Evolutionary conservation across 2,888 invertebrate species (phyloP).

Genomic region (Cordilura impudica): DNA sequence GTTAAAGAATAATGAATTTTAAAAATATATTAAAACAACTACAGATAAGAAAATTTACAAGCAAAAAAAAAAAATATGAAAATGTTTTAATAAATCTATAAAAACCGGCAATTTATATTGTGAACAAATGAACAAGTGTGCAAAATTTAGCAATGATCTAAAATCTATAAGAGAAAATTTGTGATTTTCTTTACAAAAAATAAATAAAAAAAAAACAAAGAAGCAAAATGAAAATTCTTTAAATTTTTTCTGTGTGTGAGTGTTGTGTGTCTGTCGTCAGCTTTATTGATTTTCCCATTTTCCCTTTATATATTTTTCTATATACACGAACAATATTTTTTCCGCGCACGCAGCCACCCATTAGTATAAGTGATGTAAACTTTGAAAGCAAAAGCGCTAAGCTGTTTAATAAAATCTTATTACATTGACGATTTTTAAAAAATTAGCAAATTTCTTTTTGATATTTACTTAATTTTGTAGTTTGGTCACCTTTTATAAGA

Average conservation of each 20-base stretch:
- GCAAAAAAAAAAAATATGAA: neutral
- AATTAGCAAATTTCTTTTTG: no score
- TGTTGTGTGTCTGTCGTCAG: conserved; percentile 57
- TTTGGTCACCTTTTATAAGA: no score
- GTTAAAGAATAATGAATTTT: conserved; percentile 37
- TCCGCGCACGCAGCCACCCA: conserved; percentile 60
- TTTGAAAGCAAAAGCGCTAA: no score
- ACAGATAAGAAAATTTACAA: neutral
- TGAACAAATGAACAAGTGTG: conserved; percentile 38
- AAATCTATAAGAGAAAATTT: conserved; percentile 1
- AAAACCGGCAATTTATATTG: conserved; percentile 29
- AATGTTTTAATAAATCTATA: neutral
- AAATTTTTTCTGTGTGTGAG: conserved; percentile 46
- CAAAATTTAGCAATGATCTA: neutral
- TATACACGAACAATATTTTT: conserved; percentile 47
- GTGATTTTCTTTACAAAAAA: conserved; percentile 11
- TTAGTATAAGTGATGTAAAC: conserved; percentile 21
- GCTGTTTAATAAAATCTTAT: no score
- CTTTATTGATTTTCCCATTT: conserved; percentile 65
- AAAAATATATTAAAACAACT: neutral
- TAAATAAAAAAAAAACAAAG: neutral
- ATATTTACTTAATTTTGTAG: no score
- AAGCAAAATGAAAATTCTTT: conserved; percentile 40
- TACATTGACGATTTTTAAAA: no score
- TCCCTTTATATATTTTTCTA: conserved; percentile 49